Evolutionary conservation across 2,888 invertebrate species (phyloP).

Genomic region (Odontothrips loti): DNA sequence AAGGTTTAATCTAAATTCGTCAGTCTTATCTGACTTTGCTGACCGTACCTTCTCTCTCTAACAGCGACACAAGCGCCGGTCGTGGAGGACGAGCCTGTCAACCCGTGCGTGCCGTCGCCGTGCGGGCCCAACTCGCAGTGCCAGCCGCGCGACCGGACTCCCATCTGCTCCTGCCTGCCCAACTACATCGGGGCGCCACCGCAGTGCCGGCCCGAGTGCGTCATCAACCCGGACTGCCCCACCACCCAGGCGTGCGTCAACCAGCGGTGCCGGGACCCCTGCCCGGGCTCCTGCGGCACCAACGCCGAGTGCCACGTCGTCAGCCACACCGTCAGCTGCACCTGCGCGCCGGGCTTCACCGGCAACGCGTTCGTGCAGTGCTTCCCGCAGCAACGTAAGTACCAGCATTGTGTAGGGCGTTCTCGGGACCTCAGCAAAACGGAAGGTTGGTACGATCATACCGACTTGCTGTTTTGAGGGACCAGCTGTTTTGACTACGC

Average conservation of each 20-base stretch:
- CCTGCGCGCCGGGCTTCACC: slow-evolving; percentile 67
- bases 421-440: too few species aligned
- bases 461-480: too few species aligned
- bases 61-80: slow-evolving; percentile 33
- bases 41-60: slow-evolving; percentile 16
- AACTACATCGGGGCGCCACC: slow-evolving; percentile 75
- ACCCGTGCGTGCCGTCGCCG: slow-evolving; percentile 72
- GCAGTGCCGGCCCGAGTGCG: slow-evolving; percentile 76
- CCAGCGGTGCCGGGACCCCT: slow-evolving; percentile 76
- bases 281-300: slow-evolving; percentile 74
- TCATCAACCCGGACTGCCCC: slow-evolving; percentile 75
- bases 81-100: slow-evolving; percentile 29
- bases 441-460: too few species aligned
- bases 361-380: slow-evolving; percentile 83
- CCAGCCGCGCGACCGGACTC: slow-evolving; percentile 55
- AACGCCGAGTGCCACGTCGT: slow-evolving; percentile 76
- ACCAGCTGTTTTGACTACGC: too few species aligned
- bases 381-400: slow-evolving; percentile 54
- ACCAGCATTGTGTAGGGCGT: neutral
- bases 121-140: slow-evolving; percentile 80
- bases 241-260: slow-evolving; percentile 73
- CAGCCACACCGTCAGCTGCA: slow-evolving; percentile 75
- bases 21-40: neutral
- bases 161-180: slow-evolving; percentile 72
- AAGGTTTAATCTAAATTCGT: slow-evolving; percentile 28